Base-by-base conservation (phyloP, 2,888 invertebrate genomes). In the Cosmopolites sordidus region DNA sequence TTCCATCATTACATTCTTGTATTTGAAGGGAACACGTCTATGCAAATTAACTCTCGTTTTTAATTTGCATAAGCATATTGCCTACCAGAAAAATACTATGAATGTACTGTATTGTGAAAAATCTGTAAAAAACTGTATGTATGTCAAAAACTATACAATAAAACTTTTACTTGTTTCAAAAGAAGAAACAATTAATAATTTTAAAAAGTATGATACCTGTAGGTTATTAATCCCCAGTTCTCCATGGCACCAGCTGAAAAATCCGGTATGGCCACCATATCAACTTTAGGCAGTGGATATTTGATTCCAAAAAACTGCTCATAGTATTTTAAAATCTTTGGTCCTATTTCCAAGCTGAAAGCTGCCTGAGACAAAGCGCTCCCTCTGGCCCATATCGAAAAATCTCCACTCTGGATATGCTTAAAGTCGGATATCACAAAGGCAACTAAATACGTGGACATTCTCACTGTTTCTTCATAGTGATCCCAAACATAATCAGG, bases 181-280 rank as follows among this genome's bases (percentile, higher is more conserved):
- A 29, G 11, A 29, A 18, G 8, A 9, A 9, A 16, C 18, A 39
- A 27, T n/a, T 22, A 45, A 17, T 1, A 11, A 8, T 15, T 3
- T n/a, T n/a, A n/a, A n/a, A n/a, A n/a, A n/a, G n/a, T n/a, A n/a
- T n/a, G n/a, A n/a, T 65, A 83, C 84, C 84, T 81, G 71, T 83
- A 90, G 1, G 87, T 87, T 8, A 89, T 82, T 15, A 89, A 70
- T 0, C 90, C 90, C 89, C 89, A 90, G 69, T 90, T 90, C 70
- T 90, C 93, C 92, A 93, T 93, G 1, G 92, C 93, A 0, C 89
- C 91, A 1, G 89, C 88, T 47, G 85, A 82, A 68, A 93, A 94
- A 71, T 94, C 93, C 0, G 94, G 93, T 52, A 95, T 75, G 0
- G 92, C 94, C n/a, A 92, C 86, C 90, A 94, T 89, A 69, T 95